A percentile compares a stretch with the other conserved stretches of the same genome.
These are phyloP conservation scores for pig (Sus scrofa) DNA, from an alignment of 2,113 vertebrate genomes.

Conservation along the genomic window T2T-Sscrofa CM000824.6:67648501-67649000, in stretches of 20 bases:
- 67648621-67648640: background rate
- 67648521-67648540: slow-evolving; percentile 81
- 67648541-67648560: slow-evolving; percentile 79
- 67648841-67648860: too few species aligned
- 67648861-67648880: too few species aligned
- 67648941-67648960: too few species aligned
- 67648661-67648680: slow-evolving; percentile 56
- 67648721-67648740: background rate
- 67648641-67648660: slow-evolving; percentile 51
- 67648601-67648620: slow-evolving; percentile 59
- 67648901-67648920: too few species aligned
- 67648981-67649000: too few species aligned
- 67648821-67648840: too few species aligned
- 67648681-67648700: background rate
- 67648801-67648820: too few species aligned
- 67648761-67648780: background rate
- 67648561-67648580: slow-evolving; percentile 76
- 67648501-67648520: slow-evolving; percentile 75
- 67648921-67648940: too few species aligned
- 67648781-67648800: too few species aligned
- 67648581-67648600: slow-evolving; percentile 70
- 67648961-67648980: too few species aligned
- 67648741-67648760: slow-evolving; percentile 11
- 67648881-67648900: too few species aligned
- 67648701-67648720: slow-evolving; percentile 22